phyloP scores from a whole-genome alignment of 1,140 invertebrate genomes.

The Dolichoris vasculosae region DNA sequence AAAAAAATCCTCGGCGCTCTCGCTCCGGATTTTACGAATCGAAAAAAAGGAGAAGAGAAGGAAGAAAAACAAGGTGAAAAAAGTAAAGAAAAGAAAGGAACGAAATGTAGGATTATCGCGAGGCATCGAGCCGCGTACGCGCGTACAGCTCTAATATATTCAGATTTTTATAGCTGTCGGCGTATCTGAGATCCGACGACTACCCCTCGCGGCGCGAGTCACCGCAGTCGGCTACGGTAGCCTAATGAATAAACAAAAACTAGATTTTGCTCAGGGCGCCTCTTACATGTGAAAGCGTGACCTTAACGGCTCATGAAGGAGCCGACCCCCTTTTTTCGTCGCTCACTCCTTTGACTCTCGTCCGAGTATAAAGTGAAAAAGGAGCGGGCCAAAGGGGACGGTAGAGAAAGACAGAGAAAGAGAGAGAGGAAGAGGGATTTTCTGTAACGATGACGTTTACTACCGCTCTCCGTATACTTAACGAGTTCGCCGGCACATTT shows the following conservation, averaged over 20 bases:
- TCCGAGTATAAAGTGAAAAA: background rate
- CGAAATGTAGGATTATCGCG: slow-evolving; percentile 32
- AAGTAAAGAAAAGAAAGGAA: slow-evolving; percentile 6
- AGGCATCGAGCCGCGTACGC: background rate
- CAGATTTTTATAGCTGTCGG: slow-evolving; percentile 74
- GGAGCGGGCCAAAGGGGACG: background rate
- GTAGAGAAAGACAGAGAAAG: background rate
- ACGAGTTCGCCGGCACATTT: background rate
- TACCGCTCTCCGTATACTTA: slow-evolving; percentile 1
- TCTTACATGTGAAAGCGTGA: slow-evolving; percentile 71
- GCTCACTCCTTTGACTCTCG: background rate
- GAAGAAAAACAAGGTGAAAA: background rate
- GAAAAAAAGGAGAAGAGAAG: background rate
- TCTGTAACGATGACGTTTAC: slow-evolving; percentile 11
- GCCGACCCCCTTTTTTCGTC: background rate
- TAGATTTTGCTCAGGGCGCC: slow-evolving; percentile 67
- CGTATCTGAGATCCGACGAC: slow-evolving; percentile 70
- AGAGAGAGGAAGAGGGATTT: background rate
- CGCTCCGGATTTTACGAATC: background rate
- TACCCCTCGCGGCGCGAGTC: slow-evolving; percentile 58
- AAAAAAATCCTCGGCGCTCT: background rate
- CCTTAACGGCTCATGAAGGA: slow-evolving; percentile 63
- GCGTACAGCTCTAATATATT: slow-evolving; percentile 69
- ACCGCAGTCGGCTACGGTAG: slow-evolving; percentile 55
- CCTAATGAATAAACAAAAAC: slow-evolving; percentile 75